These are phyloP conservation scores for Drosophila saltans DNA, from an alignment of 1,140 invertebrate genomes.

Conservation along the genomic window DNA sequence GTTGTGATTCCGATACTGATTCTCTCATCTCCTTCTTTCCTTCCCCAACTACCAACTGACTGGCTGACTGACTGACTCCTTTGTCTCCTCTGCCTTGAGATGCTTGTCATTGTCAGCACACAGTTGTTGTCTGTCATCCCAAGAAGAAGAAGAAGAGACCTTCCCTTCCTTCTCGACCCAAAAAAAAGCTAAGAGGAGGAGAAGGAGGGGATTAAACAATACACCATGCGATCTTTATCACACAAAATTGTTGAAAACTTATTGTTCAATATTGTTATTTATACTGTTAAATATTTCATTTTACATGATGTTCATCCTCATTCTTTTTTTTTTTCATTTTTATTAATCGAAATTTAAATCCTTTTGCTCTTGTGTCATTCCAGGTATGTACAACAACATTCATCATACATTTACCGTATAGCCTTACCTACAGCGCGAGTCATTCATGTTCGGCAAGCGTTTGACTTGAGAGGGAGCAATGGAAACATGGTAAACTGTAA, in stretches of 20 bases:
- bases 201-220: constrained; percentile 48
- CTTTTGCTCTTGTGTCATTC: constrained; percentile 57
- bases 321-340: constrained; percentile 2
- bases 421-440: background rate
- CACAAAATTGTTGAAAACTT: constrained; percentile 65
- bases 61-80: constrained; percentile 3
- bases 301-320: constrained; percentile 34
- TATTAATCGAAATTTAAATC: constrained; percentile 59
- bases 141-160: background rate
- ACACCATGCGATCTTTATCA: constrained; percentile 67
- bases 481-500: too few relatives aligned
- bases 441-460: background rate
- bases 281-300: constrained; percentile 70
- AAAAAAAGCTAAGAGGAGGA: background rate
- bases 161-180: constrained; percentile 30
- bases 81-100: constrained; percentile 1
- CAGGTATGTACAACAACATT: constrained; percentile 60
- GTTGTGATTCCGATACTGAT: constrained; percentile 30
- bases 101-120: constrained; percentile 29
- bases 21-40: background rate
- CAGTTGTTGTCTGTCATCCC: constrained; percentile 39
- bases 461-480: too few relatives aligned
- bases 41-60: background rate
- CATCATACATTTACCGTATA: constrained; percentile 34
- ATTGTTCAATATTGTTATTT: constrained; percentile 71